Conservation (phyloP, 2,888 invertebrate species). For the Empis livida region DNA sequence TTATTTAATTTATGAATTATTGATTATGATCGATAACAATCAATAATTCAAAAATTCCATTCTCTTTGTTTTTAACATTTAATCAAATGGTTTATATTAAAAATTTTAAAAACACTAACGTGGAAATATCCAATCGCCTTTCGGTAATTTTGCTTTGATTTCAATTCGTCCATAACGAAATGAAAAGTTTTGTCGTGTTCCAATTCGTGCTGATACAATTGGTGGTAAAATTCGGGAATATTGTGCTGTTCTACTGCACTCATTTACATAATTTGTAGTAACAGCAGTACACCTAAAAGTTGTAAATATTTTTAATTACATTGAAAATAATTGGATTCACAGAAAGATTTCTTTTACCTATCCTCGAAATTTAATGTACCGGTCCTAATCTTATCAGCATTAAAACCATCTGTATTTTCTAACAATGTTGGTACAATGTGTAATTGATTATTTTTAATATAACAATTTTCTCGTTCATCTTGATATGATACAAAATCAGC, state of each 20-base stretch:
- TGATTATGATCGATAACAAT: no score
- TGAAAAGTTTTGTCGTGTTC: conserved; percentile 46
- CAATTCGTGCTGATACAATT: conserved; percentile 48
- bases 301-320: no score
- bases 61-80: no score
- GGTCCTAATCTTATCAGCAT: conserved; percentile 15
- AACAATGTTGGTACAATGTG: conserved; percentile 26
- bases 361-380: conserved; percentile 21
- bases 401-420: conserved; percentile 9
- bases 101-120: no score
- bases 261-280: conserved; percentile 30
- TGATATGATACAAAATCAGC: conserved; percentile 37
- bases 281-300: conserved; percentile 12
- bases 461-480: conserved; percentile 23
- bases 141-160: conserved; percentile 56
- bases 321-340: no score
- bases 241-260: conserved; percentile 31
- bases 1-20: no score
- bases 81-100: no score
- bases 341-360: conserved; percentile 7
- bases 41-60: no score
- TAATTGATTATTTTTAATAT: conserved; percentile 20
- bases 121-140: conserved; percentile 67
- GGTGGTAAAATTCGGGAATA: conserved; percentile 48
- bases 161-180: conserved; percentile 58